Evolutionary conservation across 92 coral and sea anemone genomes (phyloP).

Genomic region (Umimayanthus kanabou): DNA sequence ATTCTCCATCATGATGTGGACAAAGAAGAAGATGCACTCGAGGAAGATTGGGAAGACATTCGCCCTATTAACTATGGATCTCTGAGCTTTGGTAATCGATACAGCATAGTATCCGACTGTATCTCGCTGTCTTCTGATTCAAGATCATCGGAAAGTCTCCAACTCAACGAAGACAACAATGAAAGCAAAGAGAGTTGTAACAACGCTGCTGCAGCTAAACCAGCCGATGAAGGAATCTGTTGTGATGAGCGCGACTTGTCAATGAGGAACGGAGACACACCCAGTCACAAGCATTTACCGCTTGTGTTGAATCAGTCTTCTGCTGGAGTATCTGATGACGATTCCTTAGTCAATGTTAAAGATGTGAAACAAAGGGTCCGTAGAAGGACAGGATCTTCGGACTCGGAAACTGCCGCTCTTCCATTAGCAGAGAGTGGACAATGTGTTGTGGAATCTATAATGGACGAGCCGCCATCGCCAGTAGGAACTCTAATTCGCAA

Average conservation of each 20-base stretch:
- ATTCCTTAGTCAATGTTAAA: not conserved
- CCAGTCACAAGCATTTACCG: not conserved
- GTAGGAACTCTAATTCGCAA: slow-evolving; percentile 36
- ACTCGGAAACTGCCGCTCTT: not conserved
- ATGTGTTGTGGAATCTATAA: slow-evolving; percentile 59
- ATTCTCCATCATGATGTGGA: slow-evolving; percentile 26
- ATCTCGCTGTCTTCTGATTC: slow-evolving; percentile 91
- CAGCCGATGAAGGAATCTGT: slow-evolving; percentile 74
- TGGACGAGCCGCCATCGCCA: slow-evolving; percentile 80
- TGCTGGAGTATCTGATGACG: not conserved
- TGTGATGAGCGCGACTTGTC: slow-evolving; percentile 74
- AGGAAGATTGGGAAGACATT: slow-evolving; percentile 54
- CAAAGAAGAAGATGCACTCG: slow-evolving; percentile 44
- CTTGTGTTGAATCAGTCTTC: slow-evolving; percentile 2
- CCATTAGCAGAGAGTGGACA: slow-evolving; percentile 35
- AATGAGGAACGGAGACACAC: not conserved
- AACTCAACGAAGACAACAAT: slow-evolving; percentile 62
- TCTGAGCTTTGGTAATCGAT: slow-evolving; percentile 88
- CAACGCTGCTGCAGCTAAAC: slow-evolving; percentile 1
- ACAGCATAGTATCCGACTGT: slow-evolving; percentile 98
- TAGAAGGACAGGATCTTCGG: not conserved
- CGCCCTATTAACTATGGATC: slow-evolving; percentile 69
- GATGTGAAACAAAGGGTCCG: slow-evolving; percentile 10
- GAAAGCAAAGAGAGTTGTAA: slow-evolving; percentile 14
- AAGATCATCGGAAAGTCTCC: slow-evolving; percentile 76